Base-by-base conservation (phyloP, 1,140 invertebrate species). In the Bombus vancouverensis region DNA sequence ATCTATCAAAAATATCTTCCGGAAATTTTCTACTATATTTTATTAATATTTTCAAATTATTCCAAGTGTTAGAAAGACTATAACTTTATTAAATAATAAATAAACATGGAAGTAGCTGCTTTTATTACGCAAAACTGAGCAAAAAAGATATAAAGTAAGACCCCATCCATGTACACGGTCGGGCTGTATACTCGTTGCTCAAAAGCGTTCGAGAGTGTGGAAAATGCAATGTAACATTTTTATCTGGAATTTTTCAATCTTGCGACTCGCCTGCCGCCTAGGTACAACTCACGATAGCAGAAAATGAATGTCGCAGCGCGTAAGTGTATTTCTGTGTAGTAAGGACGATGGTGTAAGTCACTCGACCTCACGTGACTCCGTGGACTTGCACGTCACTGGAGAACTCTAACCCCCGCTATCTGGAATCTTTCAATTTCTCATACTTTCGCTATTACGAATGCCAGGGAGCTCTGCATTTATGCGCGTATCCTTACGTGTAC, bases 361-460 rank as follows among this genome's bases (percentile, higher is more conserved):
- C 91, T 92, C 92, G 91, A 92, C 88, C 90, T 94, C 92, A 93
- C 92, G 93, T 92, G 94, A 93, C 91, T 93, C 15, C 68, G 42
- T 28, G 75, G 53, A 84, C 88, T 68, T 70, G 81, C 83, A 87
- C 74, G 89, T 88, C 88, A 76, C 73, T 42, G 83, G 83, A 84
- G 68, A 89, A 72, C 68, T 66, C 75, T 70, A 32, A 32, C 83
- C 78, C 57, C 78, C 57, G 73, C 85, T 94, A 94, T 94, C 93
- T 93, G 66, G 83, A 90, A 94, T 94, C 93, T 94, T 94, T 94
- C 93, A 93, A 94, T 94, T 93, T 93, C 92, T 94, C 93, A 92
- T 92, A 93, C 92, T 93, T 90, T 87, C 70, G 44, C 68, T 62
- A 62, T 85, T 85, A 81, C 65, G 47, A 87, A 77, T 59, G 32